Conservation (phyloP, 2,113 vertebrate species). For the Ceratotherium simum region DNA sequence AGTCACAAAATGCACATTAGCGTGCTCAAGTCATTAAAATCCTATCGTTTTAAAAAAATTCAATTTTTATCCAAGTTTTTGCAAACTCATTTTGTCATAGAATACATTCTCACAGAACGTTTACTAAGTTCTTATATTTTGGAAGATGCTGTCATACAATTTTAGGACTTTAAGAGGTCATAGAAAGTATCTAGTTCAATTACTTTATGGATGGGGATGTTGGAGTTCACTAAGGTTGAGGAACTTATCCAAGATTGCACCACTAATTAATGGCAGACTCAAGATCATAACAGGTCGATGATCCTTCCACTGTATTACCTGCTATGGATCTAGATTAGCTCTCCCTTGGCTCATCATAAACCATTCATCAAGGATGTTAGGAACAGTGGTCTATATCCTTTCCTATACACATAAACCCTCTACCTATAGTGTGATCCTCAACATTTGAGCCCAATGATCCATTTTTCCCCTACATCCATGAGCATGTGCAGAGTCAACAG, state of each 20-base stretch:
- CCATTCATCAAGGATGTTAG: background rate
- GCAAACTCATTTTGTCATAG: background rate
- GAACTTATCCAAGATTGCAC: background rate
- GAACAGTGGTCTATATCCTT: background rate
- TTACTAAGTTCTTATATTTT: background rate
- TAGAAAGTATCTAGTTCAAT: slow-evolving; percentile 25
- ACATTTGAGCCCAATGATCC: background rate
- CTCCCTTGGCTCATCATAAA: background rate
- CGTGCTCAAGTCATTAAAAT: slow-evolving; percentile 22
- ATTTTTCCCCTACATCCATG: background rate
- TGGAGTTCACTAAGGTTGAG: background rate
- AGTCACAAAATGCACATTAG: background rate
- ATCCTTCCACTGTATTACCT: background rate
- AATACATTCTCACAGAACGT: background rate
- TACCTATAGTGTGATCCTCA: background rate
- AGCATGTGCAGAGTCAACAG: background rate
- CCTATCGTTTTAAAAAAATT: background rate
- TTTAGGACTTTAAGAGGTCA: background rate
- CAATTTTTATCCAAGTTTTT: background rate
- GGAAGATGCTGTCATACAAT: background rate
- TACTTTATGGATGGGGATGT: background rate
- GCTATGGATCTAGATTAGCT: background rate
- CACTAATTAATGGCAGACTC: background rate
- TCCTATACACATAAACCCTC: background rate
- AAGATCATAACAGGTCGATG: background rate